These are phyloP conservation scores for Drosophila melanosoma DNA, from an alignment of 2,888 invertebrate species.

Conservation along the genomic window DNA sequence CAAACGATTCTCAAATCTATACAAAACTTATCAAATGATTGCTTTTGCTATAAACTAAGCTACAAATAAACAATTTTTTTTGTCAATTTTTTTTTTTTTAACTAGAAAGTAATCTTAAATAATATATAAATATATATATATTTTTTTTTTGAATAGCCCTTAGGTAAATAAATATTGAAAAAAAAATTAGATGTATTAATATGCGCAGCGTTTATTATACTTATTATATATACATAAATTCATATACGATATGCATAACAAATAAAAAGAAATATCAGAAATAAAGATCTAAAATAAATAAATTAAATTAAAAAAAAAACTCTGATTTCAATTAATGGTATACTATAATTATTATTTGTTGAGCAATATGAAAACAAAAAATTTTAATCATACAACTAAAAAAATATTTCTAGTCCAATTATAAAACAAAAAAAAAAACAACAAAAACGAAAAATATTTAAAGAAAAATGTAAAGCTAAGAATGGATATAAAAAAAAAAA, in stretches of 20 bases:
- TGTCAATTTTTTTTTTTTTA: conserved; percentile 29
- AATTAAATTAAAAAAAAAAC: conserved; percentile 27
- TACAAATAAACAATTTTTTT: conserved; percentile 32
- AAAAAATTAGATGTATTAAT: conserved; percentile 28
- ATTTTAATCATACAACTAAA: conserved; percentile 33
- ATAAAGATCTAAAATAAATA: conserved; percentile 32
- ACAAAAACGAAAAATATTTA: background rate
- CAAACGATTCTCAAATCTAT: conserved; percentile 46
- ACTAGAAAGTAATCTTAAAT: conserved; percentile 25
- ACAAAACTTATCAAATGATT: conserved; percentile 35
- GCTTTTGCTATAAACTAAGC: conserved; percentile 38
- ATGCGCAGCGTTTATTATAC: conserved; percentile 42
- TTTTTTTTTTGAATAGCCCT: conserved; percentile 34
- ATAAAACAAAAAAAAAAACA: conserved; percentile 34
- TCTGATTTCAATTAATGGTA: conserved; percentile 33
- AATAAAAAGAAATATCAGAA: conserved; percentile 27
- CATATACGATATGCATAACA: conserved; percentile 20
- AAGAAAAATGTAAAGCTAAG: conserved; percentile 20
- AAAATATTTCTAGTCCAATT: conserved; percentile 77
- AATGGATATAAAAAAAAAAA: conserved; percentile 26
- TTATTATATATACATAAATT: conserved; percentile 19
- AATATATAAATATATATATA: background rate
- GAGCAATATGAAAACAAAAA: conserved; percentile 32
- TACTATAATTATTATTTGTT: conserved; percentile 50
- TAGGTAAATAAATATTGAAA: conserved; percentile 38